Percentiles rank a stretch among this genome's conserved stretches.
Evolutionary conservation across 1,140 invertebrate genomes (phyloP).

Genomic region (Diprion similis): DNA sequence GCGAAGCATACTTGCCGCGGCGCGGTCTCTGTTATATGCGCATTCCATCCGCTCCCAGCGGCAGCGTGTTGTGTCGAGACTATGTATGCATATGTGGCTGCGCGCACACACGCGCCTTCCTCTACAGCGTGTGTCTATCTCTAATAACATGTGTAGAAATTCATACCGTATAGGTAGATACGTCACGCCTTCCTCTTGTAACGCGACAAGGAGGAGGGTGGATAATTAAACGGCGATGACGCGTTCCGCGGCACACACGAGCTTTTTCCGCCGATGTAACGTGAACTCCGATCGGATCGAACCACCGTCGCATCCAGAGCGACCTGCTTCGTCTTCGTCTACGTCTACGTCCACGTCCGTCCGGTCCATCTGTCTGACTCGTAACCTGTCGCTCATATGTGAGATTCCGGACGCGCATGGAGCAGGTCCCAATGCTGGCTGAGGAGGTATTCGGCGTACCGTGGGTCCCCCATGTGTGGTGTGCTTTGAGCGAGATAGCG

Average conservation of each 20-base stretch:
- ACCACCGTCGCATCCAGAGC: no score
- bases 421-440: conserved; percentile 35
- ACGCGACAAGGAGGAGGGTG: no score
- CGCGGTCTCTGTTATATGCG: not conserved
- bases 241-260: not conserved
- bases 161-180: no score
- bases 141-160: not conserved
- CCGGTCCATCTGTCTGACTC: conserved; percentile 10
- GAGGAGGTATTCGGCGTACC: conserved; percentile 36
- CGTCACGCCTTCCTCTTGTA: no score
- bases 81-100: not conserved
- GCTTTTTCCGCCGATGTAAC: no score
- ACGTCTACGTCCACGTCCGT: not conserved
- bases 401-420: conserved; percentile 38
- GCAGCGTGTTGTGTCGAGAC: not conserved
- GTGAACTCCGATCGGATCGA: no score
- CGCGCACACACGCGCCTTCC: not conserved
- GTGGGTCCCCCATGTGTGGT: conserved; percentile 27
- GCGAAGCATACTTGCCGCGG: not conserved
- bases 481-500: conserved; percentile 8
- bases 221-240: not conserved
- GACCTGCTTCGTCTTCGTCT: no score
- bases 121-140: not conserved
- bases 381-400: conserved; percentile 42
- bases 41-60: conserved; percentile 11